phyloP scores from a whole-genome alignment of 2,113 vertebrate genomes.

The Pteronura brasiliensis region DNA sequence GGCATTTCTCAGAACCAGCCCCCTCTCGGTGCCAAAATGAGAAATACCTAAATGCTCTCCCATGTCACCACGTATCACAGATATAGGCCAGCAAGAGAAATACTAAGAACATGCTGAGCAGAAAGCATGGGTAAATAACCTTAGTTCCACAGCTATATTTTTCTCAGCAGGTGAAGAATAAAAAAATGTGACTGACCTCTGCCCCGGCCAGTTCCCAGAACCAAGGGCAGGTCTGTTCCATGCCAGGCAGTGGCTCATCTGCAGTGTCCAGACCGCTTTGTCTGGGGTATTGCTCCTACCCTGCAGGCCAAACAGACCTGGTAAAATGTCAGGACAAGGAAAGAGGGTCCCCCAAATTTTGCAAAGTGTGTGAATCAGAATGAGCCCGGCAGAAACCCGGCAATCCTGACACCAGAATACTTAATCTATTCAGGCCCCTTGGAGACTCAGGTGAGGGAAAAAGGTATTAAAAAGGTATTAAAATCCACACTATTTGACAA shows the following conservation, averaged over 20 bases:
- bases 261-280: background rate
- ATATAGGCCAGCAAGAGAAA: conserved; percentile 28
- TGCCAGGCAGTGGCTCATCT: background rate
- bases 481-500: background rate
- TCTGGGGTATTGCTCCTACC: rapidly evolving
- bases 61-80: background rate
- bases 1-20: background rate
- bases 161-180: conserved; percentile 40
- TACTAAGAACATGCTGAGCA: background rate
- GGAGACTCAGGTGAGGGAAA: background rate
- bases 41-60: background rate
- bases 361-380: background rate
- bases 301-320: background rate
- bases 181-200: conserved; percentile 17
- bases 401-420: background rate
- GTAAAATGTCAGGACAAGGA: background rate
- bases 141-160: conserved; percentile 37
- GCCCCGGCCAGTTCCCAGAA: background rate
- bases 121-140: background rate
- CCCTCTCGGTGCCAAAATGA: background rate
- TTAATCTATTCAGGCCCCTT: background rate
- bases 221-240: background rate
- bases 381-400: background rate
- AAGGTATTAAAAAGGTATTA: background rate
- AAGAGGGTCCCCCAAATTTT: background rate